Evolutionary conservation across 2,113 vertebrate species (phyloP).

Genomic region (Stegastes partitus): DNA sequence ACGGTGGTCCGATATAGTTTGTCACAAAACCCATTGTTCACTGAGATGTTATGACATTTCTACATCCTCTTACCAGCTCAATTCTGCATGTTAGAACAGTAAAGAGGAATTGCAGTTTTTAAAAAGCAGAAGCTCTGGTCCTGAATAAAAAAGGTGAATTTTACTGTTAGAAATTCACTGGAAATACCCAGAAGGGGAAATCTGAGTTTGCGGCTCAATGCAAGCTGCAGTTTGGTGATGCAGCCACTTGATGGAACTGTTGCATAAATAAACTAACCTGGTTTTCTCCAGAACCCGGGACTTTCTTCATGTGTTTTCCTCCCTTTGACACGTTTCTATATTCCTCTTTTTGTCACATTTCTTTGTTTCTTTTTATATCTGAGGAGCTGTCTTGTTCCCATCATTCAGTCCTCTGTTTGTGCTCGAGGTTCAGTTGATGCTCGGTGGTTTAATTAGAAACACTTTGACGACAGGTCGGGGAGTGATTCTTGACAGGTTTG

Average conservation of each 20-base stretch:
- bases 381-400: neutral
- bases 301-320: neutral
- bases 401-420: neutral
- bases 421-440: neutral
- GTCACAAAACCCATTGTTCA: neutral
- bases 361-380: no score
- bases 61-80: neutral
- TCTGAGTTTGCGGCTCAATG: neutral
- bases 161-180: neutral
- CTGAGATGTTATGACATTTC: neutral
- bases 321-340: neutral
- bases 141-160: neutral
- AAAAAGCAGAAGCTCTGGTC: neutral
- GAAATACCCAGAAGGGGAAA: neutral
- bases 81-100: neutral
- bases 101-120: slow-evolving; percentile 1
- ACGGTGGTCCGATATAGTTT: neutral
- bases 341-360: neutral
- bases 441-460: slow-evolving; percentile 1
- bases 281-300: neutral
- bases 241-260: slow-evolving; percentile 72
- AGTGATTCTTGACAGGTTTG: neutral
- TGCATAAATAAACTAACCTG: slow-evolving; percentile 27
- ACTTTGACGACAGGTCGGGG: neutral
- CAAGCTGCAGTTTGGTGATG: slow-evolving; percentile 32